Base-by-base conservation (phyloP, 2,888 invertebrate species). In the Dicyrtomina minuta region DNA sequence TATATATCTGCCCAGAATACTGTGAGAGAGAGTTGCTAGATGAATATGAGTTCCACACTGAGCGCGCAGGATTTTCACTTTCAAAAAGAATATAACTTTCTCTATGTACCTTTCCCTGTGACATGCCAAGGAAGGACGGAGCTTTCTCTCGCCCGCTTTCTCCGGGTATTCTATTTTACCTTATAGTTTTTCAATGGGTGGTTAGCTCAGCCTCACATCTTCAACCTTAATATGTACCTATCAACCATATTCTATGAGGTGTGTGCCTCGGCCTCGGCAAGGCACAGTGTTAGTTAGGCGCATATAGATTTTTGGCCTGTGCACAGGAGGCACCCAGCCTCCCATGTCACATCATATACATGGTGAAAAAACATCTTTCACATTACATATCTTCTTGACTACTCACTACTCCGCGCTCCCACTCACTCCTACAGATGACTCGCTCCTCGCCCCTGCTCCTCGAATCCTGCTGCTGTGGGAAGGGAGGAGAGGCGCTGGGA, bases 41-140 rank as follows among this genome's bases (percentile, higher is more conserved):
- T 68, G 68, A 68, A 68, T 68, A 68, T 67, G 68, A 68, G 68
- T 60, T 68, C 60, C 60, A 68, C 68, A 68, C 68, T 68, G 60
- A 51, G 59, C 60, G 68, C 68, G 68, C 68, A 68, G 68, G 60
- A 68, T 59, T 66, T 66, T 66, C 58, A n/a, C 66, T 68, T 68
- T 68, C 68, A 68, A 68, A 66, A 68, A 68, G 68, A 68, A 68
- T 60, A 68, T 68, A 68, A 59, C 20, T 59, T 66, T 58, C 66
- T 59, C 58, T 65, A 65, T 65, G 65, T 65, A 65, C 55, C 22
- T 22, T 5, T 56, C 55, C 17, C 56, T 6, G 1, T 10, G 15
- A 10, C 46, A 46, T 17, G 33, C 33, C 8, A 33, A 5, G 33
- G 8, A 3, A 33, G 33, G 3, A 5, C 33, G 33, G n/a, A n/a